These are phyloP conservation scores for Litoditis marina DNA, from an alignment of 2,888 invertebrate species.

Conservation along the genomic window DNA sequence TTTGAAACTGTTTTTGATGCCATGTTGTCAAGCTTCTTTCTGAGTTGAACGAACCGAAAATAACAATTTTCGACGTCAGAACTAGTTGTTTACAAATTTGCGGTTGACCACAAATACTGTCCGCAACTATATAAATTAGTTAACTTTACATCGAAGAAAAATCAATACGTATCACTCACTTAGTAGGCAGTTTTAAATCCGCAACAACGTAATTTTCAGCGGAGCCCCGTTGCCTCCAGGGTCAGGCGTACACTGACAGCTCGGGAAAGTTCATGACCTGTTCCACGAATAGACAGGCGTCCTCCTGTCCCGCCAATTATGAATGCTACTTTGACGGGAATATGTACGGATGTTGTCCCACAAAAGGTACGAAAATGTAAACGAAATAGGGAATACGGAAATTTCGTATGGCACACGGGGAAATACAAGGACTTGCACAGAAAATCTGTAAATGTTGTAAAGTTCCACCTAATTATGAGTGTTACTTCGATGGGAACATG, in stretches of 20 bases:
- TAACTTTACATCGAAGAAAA: too few relatives aligned
- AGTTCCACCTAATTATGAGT: slow-evolving; percentile 50
- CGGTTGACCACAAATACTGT: too few relatives aligned
- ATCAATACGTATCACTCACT: too few relatives aligned
- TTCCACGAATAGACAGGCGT: slow-evolving; percentile 32
- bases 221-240: slow-evolving; percentile 47
- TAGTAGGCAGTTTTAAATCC: too few relatives aligned
- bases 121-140: too few relatives aligned
- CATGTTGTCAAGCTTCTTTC: not conserved
- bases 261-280: slow-evolving; percentile 45
- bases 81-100: too few relatives aligned
- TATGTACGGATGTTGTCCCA: slow-evolving; percentile 50
- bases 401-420: too few relatives aligned
- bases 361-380: slow-evolving; percentile 27
- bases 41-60: too few relatives aligned
- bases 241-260: slow-evolving; percentile 48
- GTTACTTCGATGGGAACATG: slow-evolving; percentile 46
- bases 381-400: too few relatives aligned
- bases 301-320: slow-evolving; percentile 48
- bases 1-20: not conserved
- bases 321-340: slow-evolving; percentile 49
- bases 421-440: too few relatives aligned
- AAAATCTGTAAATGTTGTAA: too few relatives aligned
- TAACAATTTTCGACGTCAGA: too few relatives aligned
- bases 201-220: slow-evolving; percentile 26